Evolutionary conservation across 35 echinoderm and acorn worm genomes (phyloP).

Genomic region (Apostichopus californicus): DNA sequence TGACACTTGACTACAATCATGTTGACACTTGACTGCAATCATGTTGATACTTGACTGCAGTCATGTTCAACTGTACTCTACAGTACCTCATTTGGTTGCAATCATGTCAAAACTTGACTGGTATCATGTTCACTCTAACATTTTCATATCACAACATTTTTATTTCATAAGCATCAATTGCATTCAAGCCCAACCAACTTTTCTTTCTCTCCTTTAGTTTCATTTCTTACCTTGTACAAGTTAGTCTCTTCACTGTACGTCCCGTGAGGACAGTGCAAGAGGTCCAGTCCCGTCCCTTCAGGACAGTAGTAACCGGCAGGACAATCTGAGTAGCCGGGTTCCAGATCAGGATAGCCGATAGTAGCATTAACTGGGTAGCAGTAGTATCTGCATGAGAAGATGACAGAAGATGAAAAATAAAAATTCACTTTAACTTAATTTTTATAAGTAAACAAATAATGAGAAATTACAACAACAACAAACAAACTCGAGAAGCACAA

Average conservation of each 20-base stretch:
- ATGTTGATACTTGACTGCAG: no score
- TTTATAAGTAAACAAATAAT: no score
- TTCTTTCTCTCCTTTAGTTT: not conserved
- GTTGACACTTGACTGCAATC: no score
- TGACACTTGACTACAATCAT: no score
- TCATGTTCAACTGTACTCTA: no score
- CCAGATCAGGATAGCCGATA: constrained; percentile 76
- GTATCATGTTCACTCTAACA: not conserved
- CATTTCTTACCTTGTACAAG: constrained; percentile 78
- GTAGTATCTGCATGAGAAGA: constrained; percentile 60
- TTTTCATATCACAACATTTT: not conserved
- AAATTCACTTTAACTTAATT: no score
- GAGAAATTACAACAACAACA: no score
- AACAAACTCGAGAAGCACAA: no score
- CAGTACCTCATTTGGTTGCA: no score
- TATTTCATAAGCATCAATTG: not conserved
- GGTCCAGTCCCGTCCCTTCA: constrained; percentile 90
- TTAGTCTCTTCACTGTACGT: constrained; percentile 93
- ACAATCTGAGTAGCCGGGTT: constrained; percentile 91
- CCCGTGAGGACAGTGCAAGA: constrained; percentile 82
- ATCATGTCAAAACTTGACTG: not conserved
- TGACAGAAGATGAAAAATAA: not conserved
- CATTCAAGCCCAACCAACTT: not conserved
- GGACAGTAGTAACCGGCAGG: constrained; percentile 92
- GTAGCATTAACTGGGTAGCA: constrained; percentile 95